Conservation (phyloP, 2,888 invertebrate species). For the Eupeodes latifasciatus region DNA sequence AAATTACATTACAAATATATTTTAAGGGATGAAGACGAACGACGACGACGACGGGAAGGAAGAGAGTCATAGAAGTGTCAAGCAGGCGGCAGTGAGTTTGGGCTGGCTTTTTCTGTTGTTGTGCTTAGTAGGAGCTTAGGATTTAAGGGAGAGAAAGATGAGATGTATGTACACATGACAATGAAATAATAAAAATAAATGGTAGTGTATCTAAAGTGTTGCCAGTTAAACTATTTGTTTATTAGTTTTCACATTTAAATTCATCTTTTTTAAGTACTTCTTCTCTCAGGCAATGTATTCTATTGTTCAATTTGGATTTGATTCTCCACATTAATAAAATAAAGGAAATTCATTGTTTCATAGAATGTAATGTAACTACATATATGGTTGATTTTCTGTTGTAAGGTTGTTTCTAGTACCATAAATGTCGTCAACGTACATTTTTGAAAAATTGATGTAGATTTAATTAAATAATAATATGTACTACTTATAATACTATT, state of each 20-base stretch:
- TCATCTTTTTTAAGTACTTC: not conserved
- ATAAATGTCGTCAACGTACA: too few relatives aligned
- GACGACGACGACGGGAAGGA: constrained; percentile 57
- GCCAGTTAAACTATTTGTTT: constrained; percentile 48
- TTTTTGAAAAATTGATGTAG: too few relatives aligned
- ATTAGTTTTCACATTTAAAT: not conserved
- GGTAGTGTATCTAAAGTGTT: constrained; percentile 45
- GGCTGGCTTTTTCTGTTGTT: constrained; percentile 27
- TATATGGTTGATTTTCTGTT: too few relatives aligned
- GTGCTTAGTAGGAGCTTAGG: constrained; percentile 61
- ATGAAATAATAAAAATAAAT: constrained; percentile 45
- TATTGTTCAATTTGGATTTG: not conserved
- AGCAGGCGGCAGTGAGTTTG: constrained; percentile 8
- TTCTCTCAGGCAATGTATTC: not conserved
- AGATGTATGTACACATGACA: constrained; percentile 48
- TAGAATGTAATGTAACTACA: too few relatives aligned
- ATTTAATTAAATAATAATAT: too few relatives aligned
- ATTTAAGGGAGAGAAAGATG: constrained; percentile 64
- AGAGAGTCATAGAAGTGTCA: constrained; percentile 64
- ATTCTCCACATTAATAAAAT: too few relatives aligned
- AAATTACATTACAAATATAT: constrained; percentile 78
- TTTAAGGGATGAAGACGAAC: constrained; percentile 73
- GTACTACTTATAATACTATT: too few relatives aligned
- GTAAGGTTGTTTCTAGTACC: too few relatives aligned
- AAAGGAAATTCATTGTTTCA: too few relatives aligned